Conservation (phyloP, 2,888 invertebrate genomes). For the Yponomeuta plumbellus region DNA sequence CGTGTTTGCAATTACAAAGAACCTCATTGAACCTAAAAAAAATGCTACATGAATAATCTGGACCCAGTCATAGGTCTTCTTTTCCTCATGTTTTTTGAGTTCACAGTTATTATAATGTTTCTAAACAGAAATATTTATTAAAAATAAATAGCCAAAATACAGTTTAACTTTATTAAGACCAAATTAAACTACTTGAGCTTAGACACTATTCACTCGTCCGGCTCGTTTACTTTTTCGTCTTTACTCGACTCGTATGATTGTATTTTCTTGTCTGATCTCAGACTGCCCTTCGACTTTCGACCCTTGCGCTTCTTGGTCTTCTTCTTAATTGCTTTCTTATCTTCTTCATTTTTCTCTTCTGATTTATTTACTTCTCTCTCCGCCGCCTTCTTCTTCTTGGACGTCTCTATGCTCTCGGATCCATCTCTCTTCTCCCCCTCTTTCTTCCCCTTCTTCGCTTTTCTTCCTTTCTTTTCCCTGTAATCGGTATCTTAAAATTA, state of each 20-base stretch:
- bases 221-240: slow-evolving; percentile 62
- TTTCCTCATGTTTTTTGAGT: no score
- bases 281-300: slow-evolving; percentile 21
- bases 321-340: slow-evolving; percentile 21
- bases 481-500: neutral
- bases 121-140: neutral
- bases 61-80: no score
- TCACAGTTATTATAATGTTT: neutral
- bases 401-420: neutral
- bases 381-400: neutral
- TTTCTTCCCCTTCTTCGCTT: neutral
- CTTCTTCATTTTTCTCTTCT: slow-evolving; percentile 20
- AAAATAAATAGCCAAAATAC: neutral
- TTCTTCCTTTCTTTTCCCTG: neutral
- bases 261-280: slow-evolving; percentile 27
- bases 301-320: slow-evolving; percentile 19
- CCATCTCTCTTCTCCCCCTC: neutral
- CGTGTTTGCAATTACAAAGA: no score
- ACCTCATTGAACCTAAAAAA: no score
- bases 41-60: no score
- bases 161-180: neutral
- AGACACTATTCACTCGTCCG: slow-evolving; percentile 31
- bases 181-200: neutral
- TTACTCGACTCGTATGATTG: slow-evolving; percentile 58
- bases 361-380: slow-evolving; percentile 23